These are phyloP conservation scores for Stenichneumon culpator DNA, from an alignment of 2,888 invertebrate species.

Conservation along the genomic window DNA sequence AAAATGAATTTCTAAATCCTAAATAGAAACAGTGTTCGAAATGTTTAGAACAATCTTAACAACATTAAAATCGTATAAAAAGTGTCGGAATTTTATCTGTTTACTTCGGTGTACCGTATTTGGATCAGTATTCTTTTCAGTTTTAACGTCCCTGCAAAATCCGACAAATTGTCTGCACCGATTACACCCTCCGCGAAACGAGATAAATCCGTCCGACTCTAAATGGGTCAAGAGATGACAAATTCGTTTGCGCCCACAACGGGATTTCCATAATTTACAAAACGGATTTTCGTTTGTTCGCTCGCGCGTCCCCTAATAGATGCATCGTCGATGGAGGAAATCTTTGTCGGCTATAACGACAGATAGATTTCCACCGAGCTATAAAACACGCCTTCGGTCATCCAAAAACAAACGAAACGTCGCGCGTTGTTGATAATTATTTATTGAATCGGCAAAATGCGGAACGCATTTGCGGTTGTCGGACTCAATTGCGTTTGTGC, in stretches of 20 bases:
- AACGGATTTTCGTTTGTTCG: neutral
- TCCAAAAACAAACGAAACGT: conserved; percentile 24
- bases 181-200: neutral
- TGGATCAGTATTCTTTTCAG: neutral
- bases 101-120: neutral
- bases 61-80: neutral
- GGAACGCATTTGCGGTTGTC: conserved; percentile 13
- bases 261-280: neutral
- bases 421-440: conserved; percentile 53
- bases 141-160: neutral
- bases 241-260: neutral
- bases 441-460: conserved; percentile 52
- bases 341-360: conserved; percentile 3
- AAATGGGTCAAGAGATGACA: neutral
- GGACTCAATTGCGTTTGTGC: conserved; percentile 43
- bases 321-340: conserved; percentile 15
- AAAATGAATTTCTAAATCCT: neutral
- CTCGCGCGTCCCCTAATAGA: neutral
- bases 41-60: neutral
- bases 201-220: neutral
- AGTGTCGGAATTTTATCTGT: neutral
- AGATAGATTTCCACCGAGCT: conserved; percentile 8
- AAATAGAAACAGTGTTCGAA: neutral
- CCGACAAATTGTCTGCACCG: neutral
- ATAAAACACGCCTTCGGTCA: conserved; percentile 16